Evolutionary conservation across 2,113 vertebrate genomes (phyloP).

Genomic region (Epinephelus moara): DNA sequence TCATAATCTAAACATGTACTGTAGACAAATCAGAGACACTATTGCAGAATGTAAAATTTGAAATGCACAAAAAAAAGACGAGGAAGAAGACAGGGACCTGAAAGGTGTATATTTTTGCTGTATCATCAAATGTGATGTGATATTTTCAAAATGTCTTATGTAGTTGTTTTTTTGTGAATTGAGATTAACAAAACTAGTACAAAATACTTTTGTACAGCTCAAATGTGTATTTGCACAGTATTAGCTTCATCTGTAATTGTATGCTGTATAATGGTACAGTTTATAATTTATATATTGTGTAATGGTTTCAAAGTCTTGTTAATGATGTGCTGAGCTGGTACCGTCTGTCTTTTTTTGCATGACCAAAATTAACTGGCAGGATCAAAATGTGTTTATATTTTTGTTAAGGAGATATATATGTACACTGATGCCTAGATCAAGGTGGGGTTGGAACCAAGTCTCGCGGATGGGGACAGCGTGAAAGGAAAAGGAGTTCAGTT

Average conservation of each 20-base stretch:
- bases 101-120: constrained; percentile 78
- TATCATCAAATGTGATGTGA: constrained; percentile 71
- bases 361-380: constrained; percentile 80
- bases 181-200: constrained; percentile 74
- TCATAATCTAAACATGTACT: constrained; percentile 63
- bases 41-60: constrained; percentile 77
- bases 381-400: constrained; percentile 68
- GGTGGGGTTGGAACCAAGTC: constrained; percentile 72
- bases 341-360: constrained; percentile 79
- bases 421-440: constrained; percentile 74
- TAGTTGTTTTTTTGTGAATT: constrained; percentile 67
- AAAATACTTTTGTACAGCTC: constrained; percentile 76
- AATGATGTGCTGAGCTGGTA: constrained; percentile 76
- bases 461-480: constrained; percentile 75
- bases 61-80: constrained; percentile 83
- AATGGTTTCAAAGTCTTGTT: constrained; percentile 72
- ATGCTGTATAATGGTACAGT: constrained; percentile 77
- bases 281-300: constrained; percentile 76
- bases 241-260: constrained; percentile 80
- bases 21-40: constrained; percentile 71
- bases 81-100: constrained; percentile 73
- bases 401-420: constrained; percentile 76
- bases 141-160: constrained; percentile 74
- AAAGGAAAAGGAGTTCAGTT: constrained; percentile 61
- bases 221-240: constrained; percentile 85